Conservation (phyloP, 2,888 invertebrate genomes). For the Cantharis lateralis region DNA sequence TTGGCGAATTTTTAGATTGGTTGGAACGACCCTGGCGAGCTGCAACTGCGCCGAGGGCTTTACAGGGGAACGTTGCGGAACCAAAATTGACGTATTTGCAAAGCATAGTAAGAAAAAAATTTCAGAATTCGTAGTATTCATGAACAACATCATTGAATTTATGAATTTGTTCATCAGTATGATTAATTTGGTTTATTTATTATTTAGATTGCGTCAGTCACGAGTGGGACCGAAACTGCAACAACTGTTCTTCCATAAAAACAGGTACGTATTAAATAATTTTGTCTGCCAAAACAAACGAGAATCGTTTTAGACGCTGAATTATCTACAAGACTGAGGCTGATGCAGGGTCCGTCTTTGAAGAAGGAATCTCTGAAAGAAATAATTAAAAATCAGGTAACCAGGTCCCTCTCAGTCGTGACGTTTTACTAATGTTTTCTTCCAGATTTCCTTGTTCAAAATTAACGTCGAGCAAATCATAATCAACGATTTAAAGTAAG, state of each 20-base stretch:
- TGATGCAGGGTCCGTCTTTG: slow-evolving; percentile 24
- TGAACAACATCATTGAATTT: no score
- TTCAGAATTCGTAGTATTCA: no score
- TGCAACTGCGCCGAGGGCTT: slow-evolving; percentile 71
- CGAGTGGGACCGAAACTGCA: not conserved
- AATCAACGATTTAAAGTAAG: not conserved
- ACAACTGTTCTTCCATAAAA: not conserved
- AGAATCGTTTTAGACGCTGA: slow-evolving; percentile 1
- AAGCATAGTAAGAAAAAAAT: slow-evolving; percentile 36
- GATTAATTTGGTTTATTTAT: no score
- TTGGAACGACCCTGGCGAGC: slow-evolving; percentile 75
- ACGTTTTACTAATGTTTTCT: not conserved
- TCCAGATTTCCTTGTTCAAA: not conserved
- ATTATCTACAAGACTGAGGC: slow-evolving; percentile 14
- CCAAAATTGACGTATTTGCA: slow-evolving; percentile 61
- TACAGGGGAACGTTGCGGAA: slow-evolving; percentile 73
- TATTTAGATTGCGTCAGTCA: not conserved
- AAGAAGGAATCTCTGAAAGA: slow-evolving; percentile 13
- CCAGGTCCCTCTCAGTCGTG: not conserved
- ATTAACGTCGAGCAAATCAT: not conserved
- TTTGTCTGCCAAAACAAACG: not conserved
- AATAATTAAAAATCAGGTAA: slow-evolving; percentile 16
- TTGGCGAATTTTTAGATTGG: slow-evolving; percentile 63
- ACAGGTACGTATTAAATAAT: not conserved
- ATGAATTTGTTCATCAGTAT: no score